These are phyloP conservation scores for Ephialtes manifestator DNA, from an alignment of 2,888 invertebrate genomes.

Conservation along the genomic window DNA sequence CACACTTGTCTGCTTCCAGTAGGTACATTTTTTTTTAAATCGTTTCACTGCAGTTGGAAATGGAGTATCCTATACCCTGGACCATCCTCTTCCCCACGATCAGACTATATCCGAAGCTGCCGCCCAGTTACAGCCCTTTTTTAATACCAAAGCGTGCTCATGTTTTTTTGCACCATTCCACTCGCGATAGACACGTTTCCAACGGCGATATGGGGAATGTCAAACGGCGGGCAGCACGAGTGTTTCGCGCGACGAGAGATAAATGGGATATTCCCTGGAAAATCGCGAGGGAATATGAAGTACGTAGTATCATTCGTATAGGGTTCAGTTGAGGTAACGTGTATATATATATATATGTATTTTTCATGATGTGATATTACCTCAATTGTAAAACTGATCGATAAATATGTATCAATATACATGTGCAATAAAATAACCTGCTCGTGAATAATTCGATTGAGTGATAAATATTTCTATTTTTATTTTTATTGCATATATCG, in stretches of 20 bases:
- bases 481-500: not conserved
- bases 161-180: slow-evolving; percentile 31
- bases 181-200: slow-evolving; percentile 56
- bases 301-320: slow-evolving; percentile 7
- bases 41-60: slow-evolving; percentile 45
- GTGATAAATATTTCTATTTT: not conserved
- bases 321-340: not conserved
- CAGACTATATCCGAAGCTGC: slow-evolving; percentile 57
- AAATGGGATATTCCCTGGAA: slow-evolving; percentile 59
- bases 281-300: slow-evolving; percentile 33
- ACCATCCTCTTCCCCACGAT: slow-evolving; percentile 23
- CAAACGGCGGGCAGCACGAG: slow-evolving; percentile 41
- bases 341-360: not conserved
- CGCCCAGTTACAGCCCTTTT: slow-evolving; percentile 55
- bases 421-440: not conserved
- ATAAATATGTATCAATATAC: not conserved
- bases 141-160: slow-evolving; percentile 43
- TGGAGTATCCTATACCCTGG: slow-evolving; percentile 15
- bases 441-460: not conserved
- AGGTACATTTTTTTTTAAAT: slow-evolving; percentile 59
- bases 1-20: slow-evolving; percentile 49
- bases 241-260: slow-evolving; percentile 58
- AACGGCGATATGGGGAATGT: slow-evolving; percentile 43
- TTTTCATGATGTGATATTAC: slow-evolving; percentile 27
- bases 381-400: not conserved